Evolutionary conservation across 2,888 invertebrate species (phyloP).

Genomic region (Macrostomum cliftonense): DNA sequence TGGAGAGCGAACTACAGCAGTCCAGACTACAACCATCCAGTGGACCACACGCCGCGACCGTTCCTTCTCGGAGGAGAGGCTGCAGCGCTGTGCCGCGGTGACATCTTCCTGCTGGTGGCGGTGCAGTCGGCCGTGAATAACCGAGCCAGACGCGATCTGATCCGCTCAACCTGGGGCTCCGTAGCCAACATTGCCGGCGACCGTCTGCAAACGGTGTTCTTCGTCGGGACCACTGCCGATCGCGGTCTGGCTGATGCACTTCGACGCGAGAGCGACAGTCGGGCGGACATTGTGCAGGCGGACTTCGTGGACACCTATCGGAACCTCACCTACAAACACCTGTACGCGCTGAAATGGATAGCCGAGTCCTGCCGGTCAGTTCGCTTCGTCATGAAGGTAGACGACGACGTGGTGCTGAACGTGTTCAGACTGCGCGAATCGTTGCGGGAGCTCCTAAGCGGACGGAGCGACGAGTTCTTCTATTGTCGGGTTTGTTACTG

Average conservation of each 20-base stretch:
- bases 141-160: not conserved
- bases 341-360: conserved; percentile 2
- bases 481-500: too few species aligned
- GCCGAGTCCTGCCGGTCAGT: not conserved
- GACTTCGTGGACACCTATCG: conserved; percentile 7
- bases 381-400: conserved; percentile 4
- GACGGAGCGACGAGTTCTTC: too few species aligned
- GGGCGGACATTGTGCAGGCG: conserved; percentile 3
- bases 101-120: not conserved
- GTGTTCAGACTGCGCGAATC: not conserved
- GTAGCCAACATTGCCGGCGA: not conserved
- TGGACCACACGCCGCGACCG: too few species aligned
- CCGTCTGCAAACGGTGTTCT: not conserved
- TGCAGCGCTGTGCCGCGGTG: not conserved
- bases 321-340: conserved; percentile 9
- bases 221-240: not conserved
- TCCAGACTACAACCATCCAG: too few species aligned
- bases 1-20: too few species aligned
- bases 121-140: not conserved
- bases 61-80: too few species aligned
- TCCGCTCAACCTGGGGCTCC: not conserved
- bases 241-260: not conserved
- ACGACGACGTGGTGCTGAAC: conserved; percentile 7
- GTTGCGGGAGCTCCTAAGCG: too few species aligned
- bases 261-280: conserved; percentile 9